Base-by-base conservation (phyloP, 2,888 invertebrate species). In the Nebria brevicollis region DNA sequence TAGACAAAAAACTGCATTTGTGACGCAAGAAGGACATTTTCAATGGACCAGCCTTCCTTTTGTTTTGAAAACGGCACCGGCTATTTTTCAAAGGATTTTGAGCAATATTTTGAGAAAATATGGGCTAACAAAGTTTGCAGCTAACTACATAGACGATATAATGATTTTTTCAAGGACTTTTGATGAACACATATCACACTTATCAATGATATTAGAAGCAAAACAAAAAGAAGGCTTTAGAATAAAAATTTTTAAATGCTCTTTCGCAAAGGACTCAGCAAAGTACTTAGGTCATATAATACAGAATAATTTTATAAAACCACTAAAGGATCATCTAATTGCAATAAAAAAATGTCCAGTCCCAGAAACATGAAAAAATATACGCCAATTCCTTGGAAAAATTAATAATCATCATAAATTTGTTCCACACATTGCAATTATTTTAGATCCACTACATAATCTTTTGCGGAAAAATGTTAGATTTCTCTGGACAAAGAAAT, bases 1-100 rank as follows among this genome's bases (percentile, higher is more conserved):
- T 72, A 84, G 85, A 84, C 41, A 85, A 41, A 88, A 87, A 43
- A 43, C 43, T 10, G 43, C 7, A 43, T 43, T 43, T 10, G 43
- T 43, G 7, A 43, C 43, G 10, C 43, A 43, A 43, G 43, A 43
- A 10, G 43, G 43, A 43, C 43, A 43, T 43, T 43, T 43, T 43
- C 10, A 87, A 80, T 87, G 87, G 86, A 87, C 86, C 0, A 86
- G 87, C 72, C 72, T 87, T 15, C 86, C 87, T 4, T 86, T 86
- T 82, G 86, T 86, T 0, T 82, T 86, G 20, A 87, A 87, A 75
- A 86, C 86, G 0, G 82, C 86, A 0, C 86, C 87, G 15, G 86
- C 87, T 0, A 87, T 87, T 75, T 88, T 88, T 77, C 87, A 41
- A 82, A 83, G 83, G 82, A 82, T 83, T 70, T 64, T 83, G 20